A percentile compares a stretch with the other conserved stretches of the same genome.
Conservation (phyloP, 2,888 invertebrate genomes). For the Caradrina clavipalpis region DNA sequence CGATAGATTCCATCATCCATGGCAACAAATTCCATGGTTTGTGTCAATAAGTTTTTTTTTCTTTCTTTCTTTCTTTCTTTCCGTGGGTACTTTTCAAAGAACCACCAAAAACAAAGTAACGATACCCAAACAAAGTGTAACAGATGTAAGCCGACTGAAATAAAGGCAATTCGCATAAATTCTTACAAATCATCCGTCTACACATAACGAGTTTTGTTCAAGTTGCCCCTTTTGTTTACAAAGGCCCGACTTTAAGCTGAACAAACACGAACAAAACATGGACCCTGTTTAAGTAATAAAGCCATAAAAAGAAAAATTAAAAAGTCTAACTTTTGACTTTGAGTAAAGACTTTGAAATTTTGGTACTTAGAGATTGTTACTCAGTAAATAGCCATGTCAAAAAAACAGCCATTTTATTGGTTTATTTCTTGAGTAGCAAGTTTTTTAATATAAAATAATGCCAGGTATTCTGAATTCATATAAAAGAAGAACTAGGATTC, state of each 20-base stretch:
- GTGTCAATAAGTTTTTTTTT: too few relatives aligned
- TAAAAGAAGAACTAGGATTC: background rate
- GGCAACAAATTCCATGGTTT: conserved; percentile 3
- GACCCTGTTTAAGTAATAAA: conserved; percentile 4
- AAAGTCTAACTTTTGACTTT: conserved; percentile 6
- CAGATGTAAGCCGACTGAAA: conserved; percentile 43
- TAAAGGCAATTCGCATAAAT: conserved; percentile 36
- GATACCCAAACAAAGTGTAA: conserved; percentile 44
- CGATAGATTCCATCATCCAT: background rate
- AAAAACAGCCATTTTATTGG: background rate
- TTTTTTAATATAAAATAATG: conserved; percentile 1
- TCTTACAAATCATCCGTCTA: conserved; percentile 53
- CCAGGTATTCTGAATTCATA: background rate
- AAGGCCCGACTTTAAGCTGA: conserved; percentile 55
- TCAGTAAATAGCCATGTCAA: too few relatives aligned
- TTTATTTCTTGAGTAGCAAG: background rate
- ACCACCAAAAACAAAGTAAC: conserved; percentile 29
- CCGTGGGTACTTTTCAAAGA: conserved; percentile 20
- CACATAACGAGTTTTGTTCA: conserved; percentile 54
- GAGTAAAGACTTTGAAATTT: conserved; percentile 5
- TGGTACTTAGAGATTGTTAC: background rate
- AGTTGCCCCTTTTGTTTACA: conserved; percentile 42
- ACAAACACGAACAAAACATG: conserved; percentile 7
- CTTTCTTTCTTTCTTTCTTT: too few relatives aligned
- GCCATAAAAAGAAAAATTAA: conserved; percentile 8